Evolutionary conservation across 2,888 invertebrate species (phyloP).

Genomic region (Caenorhabditis sp.): DNA sequence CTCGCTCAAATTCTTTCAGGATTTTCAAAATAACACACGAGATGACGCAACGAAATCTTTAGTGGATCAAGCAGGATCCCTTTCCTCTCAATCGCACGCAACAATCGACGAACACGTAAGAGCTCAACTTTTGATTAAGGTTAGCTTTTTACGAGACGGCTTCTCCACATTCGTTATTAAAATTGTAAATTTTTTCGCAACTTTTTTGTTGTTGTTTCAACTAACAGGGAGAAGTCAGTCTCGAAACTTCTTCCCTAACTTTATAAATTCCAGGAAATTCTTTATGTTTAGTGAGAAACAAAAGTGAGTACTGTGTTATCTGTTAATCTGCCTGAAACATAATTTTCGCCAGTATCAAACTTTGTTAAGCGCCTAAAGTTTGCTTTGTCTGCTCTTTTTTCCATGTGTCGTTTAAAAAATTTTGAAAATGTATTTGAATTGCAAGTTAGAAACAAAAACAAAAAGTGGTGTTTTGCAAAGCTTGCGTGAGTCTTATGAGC

Average conservation of each 20-base stretch:
- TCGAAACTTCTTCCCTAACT: slow-evolving; percentile 6
- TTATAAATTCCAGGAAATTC: slow-evolving; percentile 53
- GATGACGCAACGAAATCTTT: slow-evolving; percentile 50
- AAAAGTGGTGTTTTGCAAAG: background rate
- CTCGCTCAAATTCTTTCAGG: background rate
- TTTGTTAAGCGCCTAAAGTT: no score
- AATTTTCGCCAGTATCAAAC: background rate
- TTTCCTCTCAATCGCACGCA: slow-evolving; percentile 52
- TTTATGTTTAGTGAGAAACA: slow-evolving; percentile 39
- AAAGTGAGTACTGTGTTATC: slow-evolving; percentile 19
- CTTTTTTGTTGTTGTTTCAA: background rate
- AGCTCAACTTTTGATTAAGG: slow-evolving; percentile 53
- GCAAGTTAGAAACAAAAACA: background rate
- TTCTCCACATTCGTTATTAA: slow-evolving; percentile 11
- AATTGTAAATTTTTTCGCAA: no score
- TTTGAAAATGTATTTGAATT: no score
- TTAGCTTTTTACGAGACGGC: slow-evolving; percentile 28
- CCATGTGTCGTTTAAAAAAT: background rate
- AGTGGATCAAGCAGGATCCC: slow-evolving; percentile 40
- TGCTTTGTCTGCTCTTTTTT: slow-evolving; percentile 5
- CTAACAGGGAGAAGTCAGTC: slow-evolving; percentile 2
- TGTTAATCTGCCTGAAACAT: slow-evolving; percentile 11
- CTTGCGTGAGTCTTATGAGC: no score
- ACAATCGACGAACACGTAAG: slow-evolving; percentile 58
- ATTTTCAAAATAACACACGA: slow-evolving; percentile 44